Evolutionary conservation across 2,888 invertebrate genomes (phyloP).

Genomic region (Ochropleura plecta): DNA sequence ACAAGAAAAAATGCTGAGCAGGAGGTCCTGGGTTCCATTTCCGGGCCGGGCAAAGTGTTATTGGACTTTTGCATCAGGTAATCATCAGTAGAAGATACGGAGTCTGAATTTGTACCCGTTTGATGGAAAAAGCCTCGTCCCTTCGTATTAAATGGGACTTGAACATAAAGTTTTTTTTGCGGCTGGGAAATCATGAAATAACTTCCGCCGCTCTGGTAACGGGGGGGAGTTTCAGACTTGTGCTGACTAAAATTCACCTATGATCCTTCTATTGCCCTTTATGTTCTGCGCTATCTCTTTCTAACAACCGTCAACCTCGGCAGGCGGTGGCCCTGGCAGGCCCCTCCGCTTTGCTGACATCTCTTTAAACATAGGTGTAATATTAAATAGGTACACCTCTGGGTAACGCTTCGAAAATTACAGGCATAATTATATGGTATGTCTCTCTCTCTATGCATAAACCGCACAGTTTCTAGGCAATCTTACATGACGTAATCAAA

Average conservation of each 20-base stretch:
- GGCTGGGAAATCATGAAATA: too few species aligned
- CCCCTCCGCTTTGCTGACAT: too few species aligned
- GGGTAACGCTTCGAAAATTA: too few species aligned
- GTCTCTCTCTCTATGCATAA: not conserved
- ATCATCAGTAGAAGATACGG: not conserved
- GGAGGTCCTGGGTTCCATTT: not conserved
- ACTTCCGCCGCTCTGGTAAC: too few species aligned
- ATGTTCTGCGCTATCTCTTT: too few species aligned
- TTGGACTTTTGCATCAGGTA: not conserved
- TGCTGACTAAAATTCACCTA: too few species aligned
- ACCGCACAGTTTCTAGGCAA: not conserved
- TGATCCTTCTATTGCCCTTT: too few species aligned
- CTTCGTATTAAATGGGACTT: not conserved
- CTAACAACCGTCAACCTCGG: too few species aligned
- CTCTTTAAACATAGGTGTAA: too few species aligned
- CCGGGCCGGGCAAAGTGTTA: not conserved
- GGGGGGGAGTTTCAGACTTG: too few species aligned
- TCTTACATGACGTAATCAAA: constrained; percentile 9
- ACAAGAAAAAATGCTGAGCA: not conserved
- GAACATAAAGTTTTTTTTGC: not conserved
- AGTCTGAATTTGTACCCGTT: not conserved
- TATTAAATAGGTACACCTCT: too few species aligned
- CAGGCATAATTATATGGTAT: not conserved
- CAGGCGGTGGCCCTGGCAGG: too few species aligned
- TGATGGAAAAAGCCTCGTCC: not conserved